phyloP scores from a whole-genome alignment of 2,888 invertebrate species.

The Neocrepidodera transversa region DNA sequence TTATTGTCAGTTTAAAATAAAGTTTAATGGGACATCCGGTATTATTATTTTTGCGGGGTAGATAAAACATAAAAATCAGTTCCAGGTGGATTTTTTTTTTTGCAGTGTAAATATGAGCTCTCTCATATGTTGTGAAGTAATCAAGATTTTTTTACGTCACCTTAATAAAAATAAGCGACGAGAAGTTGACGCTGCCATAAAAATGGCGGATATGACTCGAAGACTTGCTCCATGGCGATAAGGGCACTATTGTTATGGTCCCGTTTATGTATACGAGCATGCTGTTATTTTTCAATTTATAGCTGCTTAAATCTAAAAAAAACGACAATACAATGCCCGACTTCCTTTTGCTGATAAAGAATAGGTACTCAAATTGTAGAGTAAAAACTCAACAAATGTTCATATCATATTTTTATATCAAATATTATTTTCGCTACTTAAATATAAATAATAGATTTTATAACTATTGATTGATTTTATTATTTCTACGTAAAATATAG shows the following conservation, averaged over 20 bases:
- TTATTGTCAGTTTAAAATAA: too few relatives aligned
- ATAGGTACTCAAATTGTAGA: neutral
- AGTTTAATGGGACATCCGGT: too few relatives aligned
- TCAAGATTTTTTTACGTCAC: slow-evolving; percentile 18
- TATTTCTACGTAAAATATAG: too few relatives aligned
- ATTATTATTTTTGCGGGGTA: too few relatives aligned
- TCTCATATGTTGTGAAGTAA: neutral
- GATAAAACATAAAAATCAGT: too few relatives aligned
- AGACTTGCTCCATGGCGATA: slow-evolving; percentile 47
- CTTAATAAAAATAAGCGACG: slow-evolving; percentile 32
- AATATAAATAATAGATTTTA: too few relatives aligned
- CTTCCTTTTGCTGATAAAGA: neutral
- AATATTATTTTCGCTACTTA: too few relatives aligned
- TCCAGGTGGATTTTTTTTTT: too few relatives aligned
- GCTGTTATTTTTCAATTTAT: slow-evolving; percentile 54
- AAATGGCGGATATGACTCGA: slow-evolving; percentile 42
- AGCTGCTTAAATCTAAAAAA: slow-evolving; percentile 39
- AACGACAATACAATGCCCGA: slow-evolving; percentile 1
- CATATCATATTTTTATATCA: too few relatives aligned
- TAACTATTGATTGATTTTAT: too few relatives aligned
- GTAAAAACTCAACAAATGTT: neutral
- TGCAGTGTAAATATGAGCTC: too few relatives aligned
- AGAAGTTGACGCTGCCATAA: slow-evolving; percentile 42
- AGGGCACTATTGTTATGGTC: slow-evolving; percentile 48
- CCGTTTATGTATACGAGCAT: slow-evolving; percentile 46